These are phyloP conservation scores for Tarsius wallacei DNA, from an alignment of 2,797 vertebrate species.

Conservation along the genomic window DNA sequence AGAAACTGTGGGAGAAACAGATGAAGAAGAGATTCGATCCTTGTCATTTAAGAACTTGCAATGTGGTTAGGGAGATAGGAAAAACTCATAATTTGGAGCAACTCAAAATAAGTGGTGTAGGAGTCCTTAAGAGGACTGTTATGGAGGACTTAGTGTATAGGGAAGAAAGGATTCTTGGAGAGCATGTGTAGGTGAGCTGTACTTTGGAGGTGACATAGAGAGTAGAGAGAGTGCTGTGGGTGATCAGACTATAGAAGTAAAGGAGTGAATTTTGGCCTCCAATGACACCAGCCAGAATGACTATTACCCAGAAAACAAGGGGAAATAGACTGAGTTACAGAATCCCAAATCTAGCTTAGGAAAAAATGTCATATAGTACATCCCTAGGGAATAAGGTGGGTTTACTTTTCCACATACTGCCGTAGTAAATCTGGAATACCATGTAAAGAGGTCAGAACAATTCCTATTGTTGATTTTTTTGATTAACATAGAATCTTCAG, in stretches of 20 bases:
- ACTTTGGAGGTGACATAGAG: not conserved
- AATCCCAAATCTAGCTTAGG: not conserved
- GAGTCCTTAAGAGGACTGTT: not conserved
- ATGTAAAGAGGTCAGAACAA: not conserved
- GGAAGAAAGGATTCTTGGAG: not conserved
- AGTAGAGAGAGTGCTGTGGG: not conserved
- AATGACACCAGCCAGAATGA: not conserved
- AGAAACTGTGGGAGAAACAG: not conserved
- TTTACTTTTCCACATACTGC: not conserved
- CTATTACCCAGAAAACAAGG: not conserved
- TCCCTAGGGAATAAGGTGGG: not conserved
- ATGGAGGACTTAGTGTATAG: not conserved
- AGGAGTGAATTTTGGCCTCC: not conserved
- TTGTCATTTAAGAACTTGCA: not conserved
- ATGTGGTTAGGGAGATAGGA: not conserved
- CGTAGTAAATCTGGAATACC: not conserved
- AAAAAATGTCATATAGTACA: not conserved
- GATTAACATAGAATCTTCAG: slow-evolving; percentile 28
- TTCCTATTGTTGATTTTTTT: slow-evolving; percentile 33
- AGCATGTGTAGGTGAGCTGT: not conserved
- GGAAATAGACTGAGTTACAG: not conserved
- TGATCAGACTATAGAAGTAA: not conserved
- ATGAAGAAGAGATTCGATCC: not conserved
- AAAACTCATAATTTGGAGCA: not conserved
- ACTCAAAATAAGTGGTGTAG: not conserved